A percentile compares a stretch with the other conserved stretches of the same genome.
phyloP scores from a whole-genome alignment of 2,113 vertebrate genomes.

The Leptobrachium leishanense region DNA sequence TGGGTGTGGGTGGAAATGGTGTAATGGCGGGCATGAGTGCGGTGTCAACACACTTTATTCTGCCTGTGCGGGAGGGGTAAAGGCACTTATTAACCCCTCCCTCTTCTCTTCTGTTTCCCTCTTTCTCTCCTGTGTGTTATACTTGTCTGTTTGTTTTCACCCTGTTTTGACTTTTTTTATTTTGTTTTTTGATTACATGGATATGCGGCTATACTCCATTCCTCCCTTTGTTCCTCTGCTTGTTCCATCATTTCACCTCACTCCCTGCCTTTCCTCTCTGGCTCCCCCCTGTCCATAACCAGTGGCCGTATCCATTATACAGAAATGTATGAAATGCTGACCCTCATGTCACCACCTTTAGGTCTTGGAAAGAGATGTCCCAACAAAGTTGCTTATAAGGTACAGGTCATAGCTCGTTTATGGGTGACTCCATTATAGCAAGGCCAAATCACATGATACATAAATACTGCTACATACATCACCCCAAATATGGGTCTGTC shows the following conservation, averaged over 20 bases:
- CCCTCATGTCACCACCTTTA: constrained; percentile 99
- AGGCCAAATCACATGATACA: not conserved
- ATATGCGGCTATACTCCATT: constrained; percentile 68
- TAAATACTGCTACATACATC: not conserved
- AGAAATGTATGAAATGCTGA: constrained; percentile 99
- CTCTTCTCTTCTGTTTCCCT: constrained; percentile 80
- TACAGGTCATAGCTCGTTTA: constrained; percentile 73
- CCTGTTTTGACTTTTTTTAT: constrained; percentile 46
- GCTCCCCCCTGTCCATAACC: constrained; percentile 69
- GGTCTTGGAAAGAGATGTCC: constrained; percentile 99
- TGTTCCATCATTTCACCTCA: constrained; percentile 46
- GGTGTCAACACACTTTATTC: constrained; percentile 71
- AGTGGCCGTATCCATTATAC: constrained; percentile 99
- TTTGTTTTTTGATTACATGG: constrained; percentile 70
- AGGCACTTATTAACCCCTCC: constrained; percentile 78
- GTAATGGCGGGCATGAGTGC: constrained; percentile 53
- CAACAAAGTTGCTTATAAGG: constrained; percentile 99
- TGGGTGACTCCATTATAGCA: not conserved
- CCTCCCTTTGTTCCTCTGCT: constrained; percentile 61
- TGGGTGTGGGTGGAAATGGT: constrained; percentile 47
- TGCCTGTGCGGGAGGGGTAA: constrained; percentile 23
- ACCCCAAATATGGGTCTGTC: too few species aligned
- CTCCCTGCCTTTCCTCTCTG: constrained; percentile 53
- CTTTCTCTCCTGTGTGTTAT: constrained; percentile 66
- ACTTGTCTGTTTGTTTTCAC: constrained; percentile 62